Conservation (phyloP, 2,888 invertebrate species). For the Tupiocoris notatus region DNA sequence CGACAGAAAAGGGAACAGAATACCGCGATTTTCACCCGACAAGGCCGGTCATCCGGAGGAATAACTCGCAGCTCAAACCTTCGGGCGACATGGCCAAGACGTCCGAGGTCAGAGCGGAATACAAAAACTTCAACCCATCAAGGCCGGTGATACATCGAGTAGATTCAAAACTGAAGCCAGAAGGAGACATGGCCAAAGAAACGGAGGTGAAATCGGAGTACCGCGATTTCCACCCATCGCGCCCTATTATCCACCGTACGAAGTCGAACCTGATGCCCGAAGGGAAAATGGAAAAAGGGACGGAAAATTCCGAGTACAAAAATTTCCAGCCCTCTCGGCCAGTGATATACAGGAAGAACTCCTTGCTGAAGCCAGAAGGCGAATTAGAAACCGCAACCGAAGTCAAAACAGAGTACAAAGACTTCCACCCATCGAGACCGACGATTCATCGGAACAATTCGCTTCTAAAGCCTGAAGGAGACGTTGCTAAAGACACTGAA, state of each 20-base stretch:
- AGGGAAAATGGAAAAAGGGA: constrained; percentile 43
- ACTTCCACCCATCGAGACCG: constrained; percentile 47
- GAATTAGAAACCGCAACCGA: constrained; percentile 43
- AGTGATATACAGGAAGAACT: constrained; percentile 43
- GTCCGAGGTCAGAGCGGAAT: constrained; percentile 45
- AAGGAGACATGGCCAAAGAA: constrained; percentile 44
- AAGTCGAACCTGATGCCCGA: constrained; percentile 44
- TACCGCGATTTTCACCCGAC: constrained; percentile 45
- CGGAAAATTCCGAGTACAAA: constrained; percentile 43
- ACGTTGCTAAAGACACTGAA: constrained; percentile 27
- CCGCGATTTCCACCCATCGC: constrained; percentile 46
- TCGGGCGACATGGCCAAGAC: constrained; percentile 47
- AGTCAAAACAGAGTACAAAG: constrained; percentile 38
- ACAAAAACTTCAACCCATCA: constrained; percentile 41
- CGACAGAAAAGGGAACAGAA: constrained; percentile 42
- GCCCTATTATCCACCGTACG: constrained; percentile 44
- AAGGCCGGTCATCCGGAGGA: constrained; percentile 42
- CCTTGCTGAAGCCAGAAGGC: constrained; percentile 46
- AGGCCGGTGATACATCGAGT: constrained; percentile 44
- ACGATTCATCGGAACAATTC: constrained; percentile 40
- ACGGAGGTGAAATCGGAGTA: constrained; percentile 46
- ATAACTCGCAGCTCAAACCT: constrained; percentile 45
- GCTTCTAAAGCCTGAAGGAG: constrained; percentile 44
- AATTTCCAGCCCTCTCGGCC: constrained; percentile 44
- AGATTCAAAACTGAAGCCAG: constrained; percentile 46